Percentiles rank a stretch among this genome's conserved stretches.
Conservation (phyloP, 2,888 invertebrate genomes). For the Reticulitermes lucifugus region DNA sequence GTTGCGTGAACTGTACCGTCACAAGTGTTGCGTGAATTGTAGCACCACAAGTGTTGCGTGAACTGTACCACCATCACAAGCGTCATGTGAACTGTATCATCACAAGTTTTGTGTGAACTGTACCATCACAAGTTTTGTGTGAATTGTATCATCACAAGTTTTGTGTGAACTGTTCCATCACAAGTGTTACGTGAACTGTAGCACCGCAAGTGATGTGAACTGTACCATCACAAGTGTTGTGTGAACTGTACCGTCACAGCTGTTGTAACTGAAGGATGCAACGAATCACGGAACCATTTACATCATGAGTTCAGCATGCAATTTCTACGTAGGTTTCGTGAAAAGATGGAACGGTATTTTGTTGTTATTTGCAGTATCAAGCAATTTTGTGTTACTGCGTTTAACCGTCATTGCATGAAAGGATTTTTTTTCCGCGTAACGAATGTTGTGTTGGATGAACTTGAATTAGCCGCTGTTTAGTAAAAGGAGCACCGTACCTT, state of each 20-base stretch:
- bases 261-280: background rate
- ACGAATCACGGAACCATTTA: background rate
- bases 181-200: no score
- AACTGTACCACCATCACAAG: no score
- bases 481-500: background rate
- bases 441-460: background rate
- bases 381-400: background rate
- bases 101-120: no score
- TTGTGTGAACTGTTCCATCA: no score
- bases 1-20: no score
- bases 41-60: no score
- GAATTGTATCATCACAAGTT: no score
- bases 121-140: no score
- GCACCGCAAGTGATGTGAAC: no score
- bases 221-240: no score
- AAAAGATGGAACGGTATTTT: background rate
- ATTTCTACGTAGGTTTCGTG: background rate
- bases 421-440: background rate
- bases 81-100: no score
- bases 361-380: background rate
- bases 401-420: background rate
- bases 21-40: no score
- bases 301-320: background rate
- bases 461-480: background rate
- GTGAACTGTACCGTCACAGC: background rate